These are phyloP conservation scores for Vireo griseus DNA, from an alignment of 2,797 vertebrate genomes.

Conservation along the genomic window DNA sequence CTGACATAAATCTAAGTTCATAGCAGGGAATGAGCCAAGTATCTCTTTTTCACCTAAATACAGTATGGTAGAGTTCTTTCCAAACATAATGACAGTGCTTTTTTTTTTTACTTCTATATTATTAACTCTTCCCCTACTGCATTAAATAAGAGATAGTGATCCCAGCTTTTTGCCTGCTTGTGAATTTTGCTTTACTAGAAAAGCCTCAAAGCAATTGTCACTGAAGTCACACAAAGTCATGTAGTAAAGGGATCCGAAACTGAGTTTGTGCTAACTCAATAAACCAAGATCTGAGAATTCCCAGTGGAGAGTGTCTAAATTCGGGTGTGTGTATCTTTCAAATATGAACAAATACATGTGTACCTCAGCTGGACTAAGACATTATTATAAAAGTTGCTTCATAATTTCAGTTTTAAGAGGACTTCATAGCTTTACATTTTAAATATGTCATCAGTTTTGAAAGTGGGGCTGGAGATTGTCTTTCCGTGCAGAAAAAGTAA, in stretches of 20 bases:
- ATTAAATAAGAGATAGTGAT: background rate
- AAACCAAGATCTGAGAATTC: background rate
- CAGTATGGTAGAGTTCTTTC: background rate
- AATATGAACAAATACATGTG: background rate
- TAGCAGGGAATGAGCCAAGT: background rate
- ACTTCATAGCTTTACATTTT: background rate
- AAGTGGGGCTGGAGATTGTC: background rate
- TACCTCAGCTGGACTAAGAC: background rate
- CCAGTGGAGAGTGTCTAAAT: background rate
- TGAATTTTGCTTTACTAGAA: background rate
- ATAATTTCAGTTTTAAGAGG: background rate
- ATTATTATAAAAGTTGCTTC: background rate
- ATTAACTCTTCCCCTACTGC: background rate
- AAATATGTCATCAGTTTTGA: background rate
- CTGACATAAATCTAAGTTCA: background rate
- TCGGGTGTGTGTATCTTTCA: background rate
- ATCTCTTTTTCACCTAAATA: conserved; percentile 7
- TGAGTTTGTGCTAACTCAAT: background rate
- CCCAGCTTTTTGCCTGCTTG: background rate
- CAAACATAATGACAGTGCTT: background rate
- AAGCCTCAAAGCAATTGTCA: background rate
- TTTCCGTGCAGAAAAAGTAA: background rate
- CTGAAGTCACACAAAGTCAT: accelerated
- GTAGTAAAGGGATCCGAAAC: background rate
- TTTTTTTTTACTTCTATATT: background rate